Base-by-base conservation (phyloP, 1,140 invertebrate species). In the Heliconius hewitsoni region DNA sequence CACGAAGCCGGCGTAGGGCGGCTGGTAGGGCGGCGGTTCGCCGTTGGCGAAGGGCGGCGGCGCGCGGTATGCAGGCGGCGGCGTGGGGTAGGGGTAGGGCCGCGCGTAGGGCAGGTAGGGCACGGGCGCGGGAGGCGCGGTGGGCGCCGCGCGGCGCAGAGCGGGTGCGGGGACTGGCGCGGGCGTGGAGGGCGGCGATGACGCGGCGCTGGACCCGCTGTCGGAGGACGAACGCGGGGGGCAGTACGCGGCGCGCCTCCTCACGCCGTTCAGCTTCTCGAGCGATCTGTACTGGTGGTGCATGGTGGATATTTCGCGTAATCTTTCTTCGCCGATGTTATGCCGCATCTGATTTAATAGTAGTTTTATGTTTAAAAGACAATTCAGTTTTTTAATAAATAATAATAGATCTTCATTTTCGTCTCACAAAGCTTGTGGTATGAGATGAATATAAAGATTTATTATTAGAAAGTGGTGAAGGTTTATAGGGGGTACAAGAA, bases 191-290 rank as follows among this genome's bases (percentile, higher is more conserved):
- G 96, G 95, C 55, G 96, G 96, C 3, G 96, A 96, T 72, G 96
- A 96, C 0, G 96, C 95, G 0, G 96, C 95, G 83, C 95, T 95
- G 23, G 96, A 95, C 0, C 95, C 96, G 84, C 95, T 95, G 81
- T 95, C 96, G 42, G 96, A 96, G 50, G 96, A 96, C 16, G 90
- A 90, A 19, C 87, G 88, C 76, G 94, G 78, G 76, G 84, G 84
- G 83, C 83, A 86, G 91, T 94, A 81, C 86, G 94, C 91, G 86
- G 94, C 86, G 42, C 88, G 85, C 74, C 93, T 83, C 76, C 91
- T 85, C 50, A 95, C 88, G 39, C 94, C 94, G 79, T 95, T 95
- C 74, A 93, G 77, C 76, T 96, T 96, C 77, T 96, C 95, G 82
- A 96, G 93, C 71, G 94, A 95, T 77, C 96, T 91, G 81, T 92